Evolutionary conservation across 2,113 vertebrate genomes (phyloP).

Genomic region (Macaca mulatta): DNA sequence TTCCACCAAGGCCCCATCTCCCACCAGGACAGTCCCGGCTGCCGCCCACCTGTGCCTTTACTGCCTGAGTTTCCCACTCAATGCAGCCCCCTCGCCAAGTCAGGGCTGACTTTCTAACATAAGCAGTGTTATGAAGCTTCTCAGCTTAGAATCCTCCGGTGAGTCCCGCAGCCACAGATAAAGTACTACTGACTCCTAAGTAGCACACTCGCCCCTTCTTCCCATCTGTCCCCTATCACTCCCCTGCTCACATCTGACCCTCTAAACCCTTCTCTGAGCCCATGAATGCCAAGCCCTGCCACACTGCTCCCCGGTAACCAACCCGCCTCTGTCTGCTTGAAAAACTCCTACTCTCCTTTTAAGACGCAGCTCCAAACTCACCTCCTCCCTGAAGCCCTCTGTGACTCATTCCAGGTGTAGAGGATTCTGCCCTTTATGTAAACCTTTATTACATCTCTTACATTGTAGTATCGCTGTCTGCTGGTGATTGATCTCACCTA

Average conservation of each 20-base stretch:
- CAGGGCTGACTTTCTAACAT: background rate
- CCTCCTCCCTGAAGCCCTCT: background rate
- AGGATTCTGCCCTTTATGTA: background rate
- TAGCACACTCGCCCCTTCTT: background rate
- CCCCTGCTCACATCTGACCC: background rate
- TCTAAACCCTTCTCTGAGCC: background rate
- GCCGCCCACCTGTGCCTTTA: background rate
- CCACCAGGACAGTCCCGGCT: background rate
- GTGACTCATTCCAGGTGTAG: background rate
- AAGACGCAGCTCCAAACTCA: background rate
- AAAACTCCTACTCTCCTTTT: background rate
- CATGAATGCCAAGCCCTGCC: background rate
- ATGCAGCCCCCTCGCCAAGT: background rate
- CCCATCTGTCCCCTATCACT: background rate
- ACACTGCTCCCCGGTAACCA: accelerated
- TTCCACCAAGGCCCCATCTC: background rate
- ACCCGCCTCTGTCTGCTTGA: no score
- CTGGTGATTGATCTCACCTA: background rate
- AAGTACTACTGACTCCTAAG: background rate
- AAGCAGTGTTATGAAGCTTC: background rate
- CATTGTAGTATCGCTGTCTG: background rate
- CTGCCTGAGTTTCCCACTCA: background rate
- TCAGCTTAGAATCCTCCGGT: background rate
- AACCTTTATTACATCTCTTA: background rate
- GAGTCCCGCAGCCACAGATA: background rate